Evolutionary conservation across 2,888 invertebrate species (phyloP), one percentile per base, ranked within the genome.

Genomic region (Julus scanicus): DNA sequence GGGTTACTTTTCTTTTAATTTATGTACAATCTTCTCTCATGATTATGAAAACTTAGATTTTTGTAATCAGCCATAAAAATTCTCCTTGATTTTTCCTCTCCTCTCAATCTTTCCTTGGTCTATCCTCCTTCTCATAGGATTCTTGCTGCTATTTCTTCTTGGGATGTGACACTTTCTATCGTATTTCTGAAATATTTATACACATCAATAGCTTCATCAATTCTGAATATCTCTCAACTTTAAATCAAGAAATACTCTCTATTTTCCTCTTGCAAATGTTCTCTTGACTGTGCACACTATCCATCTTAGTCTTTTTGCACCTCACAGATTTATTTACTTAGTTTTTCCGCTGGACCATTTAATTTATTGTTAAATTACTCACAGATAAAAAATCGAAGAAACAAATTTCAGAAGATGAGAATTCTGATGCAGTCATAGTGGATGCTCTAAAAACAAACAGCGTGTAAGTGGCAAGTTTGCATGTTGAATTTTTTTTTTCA

Each of bases 371-470:
- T 57, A 5, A 57, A 57, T 57, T 57, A 17, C 57, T 40, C 84
- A 15, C 40, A 84, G 84, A 84, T 84, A 84, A 84, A 84, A 84
- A 84, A 29, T 37, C 84, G 37, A 84, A 84, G 84, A 84, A 84
- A 40, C 84, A 84, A 29, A 84, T 84, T 39, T 84, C 84, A 6
- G 84, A 84, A 20, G 84, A 84, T 40, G 84, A 84, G 40, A 84
- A 84, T 40, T 84, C 84, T 39, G 84, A 84, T 39, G 84, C 84
- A 40, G 29, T 84, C 29, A 11, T 84, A 84, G 84, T 37, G 1
- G 40, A 84, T 84, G 84, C 84, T 1, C 29, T 84, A 17, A 84
- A 84, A 40, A 17, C 29, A 15, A 84, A 84, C 84, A 84, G 84
- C 40, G 84, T 84, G 84, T 84, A 84, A 39, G 84, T 84, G 29